These are phyloP conservation scores for Caenorhabditis sp. DNA, from an alignment of 2,888 invertebrate genomes.

Conservation along the genomic window DNA sequence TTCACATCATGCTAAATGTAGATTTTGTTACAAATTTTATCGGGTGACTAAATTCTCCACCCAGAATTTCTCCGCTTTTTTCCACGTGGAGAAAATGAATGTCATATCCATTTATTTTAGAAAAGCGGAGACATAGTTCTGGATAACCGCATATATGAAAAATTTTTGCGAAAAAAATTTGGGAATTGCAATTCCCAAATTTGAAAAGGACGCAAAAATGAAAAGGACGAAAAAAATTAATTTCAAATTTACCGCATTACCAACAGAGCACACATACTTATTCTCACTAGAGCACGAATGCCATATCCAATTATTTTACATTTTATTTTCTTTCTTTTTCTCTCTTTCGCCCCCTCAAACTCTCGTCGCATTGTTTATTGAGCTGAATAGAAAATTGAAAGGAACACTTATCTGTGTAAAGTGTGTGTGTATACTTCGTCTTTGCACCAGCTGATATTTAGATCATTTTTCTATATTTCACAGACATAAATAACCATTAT, in stretches of 20 bases:
- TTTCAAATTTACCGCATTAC: neutral
- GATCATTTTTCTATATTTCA: neutral
- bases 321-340: neutral
- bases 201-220: neutral
- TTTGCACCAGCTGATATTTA: neutral
- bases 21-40: too few relatives aligned
- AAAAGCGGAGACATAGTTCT: too few relatives aligned
- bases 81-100: too few relatives aligned
- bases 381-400: neutral
- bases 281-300: neutral
- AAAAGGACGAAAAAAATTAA: neutral
- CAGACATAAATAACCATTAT: neutral
- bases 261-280: neutral
- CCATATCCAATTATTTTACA: neutral
- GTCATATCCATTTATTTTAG: too few relatives aligned
- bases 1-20: too few relatives aligned
- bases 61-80: too few relatives aligned
- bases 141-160: too few relatives aligned
- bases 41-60: too few relatives aligned
- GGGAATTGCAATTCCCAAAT: too few relatives aligned
- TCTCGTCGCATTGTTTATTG: neutral
- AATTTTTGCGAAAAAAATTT: too few relatives aligned
- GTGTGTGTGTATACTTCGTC: neutral
- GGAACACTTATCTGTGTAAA: neutral
- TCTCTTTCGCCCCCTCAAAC: neutral